Base-by-base conservation (phyloP, 2,113 vertebrate species). In the Stegastes partitus region DNA sequence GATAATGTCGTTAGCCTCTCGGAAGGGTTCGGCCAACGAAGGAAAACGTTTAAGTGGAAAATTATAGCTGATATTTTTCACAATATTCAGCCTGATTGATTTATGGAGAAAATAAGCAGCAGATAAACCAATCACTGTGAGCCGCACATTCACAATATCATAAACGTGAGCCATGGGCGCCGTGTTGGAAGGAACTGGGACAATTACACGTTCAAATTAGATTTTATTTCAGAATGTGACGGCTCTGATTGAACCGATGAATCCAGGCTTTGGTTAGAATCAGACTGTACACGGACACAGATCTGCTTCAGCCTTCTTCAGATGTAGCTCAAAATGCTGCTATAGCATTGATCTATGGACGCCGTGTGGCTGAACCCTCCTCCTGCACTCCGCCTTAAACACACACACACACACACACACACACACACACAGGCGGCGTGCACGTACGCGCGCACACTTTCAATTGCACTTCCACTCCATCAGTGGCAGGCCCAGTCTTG, bases 401-500 rank as follows among this genome's bases (percentile, higher is more conserved):
- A 15, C 39, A 42, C 39, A 15, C 39, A 42, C 39, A 42, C 39
- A 39, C 37, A 39, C 37, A 39, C 37, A 39, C 37, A 47, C 45
- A 59, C 18, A 47, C 22, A 26, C 61, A 50, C 42, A 54, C 61
- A 44, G 56, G 54, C 22, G 19, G 61, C n/a, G 9, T 51, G 12
- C 39, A 73, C 26, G 19, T 7, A 68, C 45, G 59, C 2, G 1
- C n/a, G 19, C 56, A 78, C 59, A 8, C 62, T 70, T 85, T 77
- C 81, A 85, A 69, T 82, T 22, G 51, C 82, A 77, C 69, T 76
- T 84, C 53, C 76, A 86, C 82, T 90, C 85, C 70, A 86, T 87
- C 87, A 87, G 83, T 71, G 45, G 74, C 84, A 85, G 66, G 86
- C 86, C 77, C 14, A 19, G 81, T 84, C 81, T 83, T 87, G 89